phyloP scores from a whole-genome alignment of 1,140 invertebrate genomes.

The Trichogramma pretiosum region DNA sequence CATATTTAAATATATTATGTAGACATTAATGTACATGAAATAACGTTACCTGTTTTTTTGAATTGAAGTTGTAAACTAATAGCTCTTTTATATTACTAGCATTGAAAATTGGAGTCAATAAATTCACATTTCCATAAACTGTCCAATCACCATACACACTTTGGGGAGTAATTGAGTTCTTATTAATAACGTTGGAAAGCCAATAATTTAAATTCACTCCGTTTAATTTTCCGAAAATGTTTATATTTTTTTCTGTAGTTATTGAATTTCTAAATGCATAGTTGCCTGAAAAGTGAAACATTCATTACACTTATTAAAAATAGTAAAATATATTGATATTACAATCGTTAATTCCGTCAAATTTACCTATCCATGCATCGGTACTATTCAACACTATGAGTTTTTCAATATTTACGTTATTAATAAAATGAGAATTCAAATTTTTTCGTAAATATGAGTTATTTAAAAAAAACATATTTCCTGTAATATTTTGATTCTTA shows the following conservation, averaged over 20 bases:
- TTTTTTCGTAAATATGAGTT: conserved; percentile 18
- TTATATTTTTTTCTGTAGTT: too few relatives aligned
- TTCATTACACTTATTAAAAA: too few relatives aligned
- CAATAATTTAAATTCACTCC: conserved; percentile 29
- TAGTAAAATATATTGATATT: too few relatives aligned
- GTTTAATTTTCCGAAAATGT: conserved; percentile 27
- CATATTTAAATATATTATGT: conserved; percentile 4
- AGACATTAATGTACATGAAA: background rate
- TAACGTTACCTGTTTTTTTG: conserved; percentile 25
- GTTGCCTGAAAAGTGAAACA: too few relatives aligned
- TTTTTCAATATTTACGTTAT: conserved; percentile 23
- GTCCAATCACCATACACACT: conserved; percentile 32
- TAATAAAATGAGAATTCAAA: conserved; percentile 26
- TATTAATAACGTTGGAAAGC: conserved; percentile 26
- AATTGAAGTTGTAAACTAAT: too few relatives aligned
- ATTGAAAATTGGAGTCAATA: conserved; percentile 31
- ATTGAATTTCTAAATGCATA: too few relatives aligned
- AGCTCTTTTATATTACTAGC: conserved; percentile 27
- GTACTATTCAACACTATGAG: conserved; percentile 28
- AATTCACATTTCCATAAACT: conserved; percentile 29
- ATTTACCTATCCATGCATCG: too few relatives aligned
- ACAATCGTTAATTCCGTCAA: too few relatives aligned
- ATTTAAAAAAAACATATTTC: conserved; percentile 25
- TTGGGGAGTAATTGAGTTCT: conserved; percentile 20
- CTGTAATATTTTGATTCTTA: conserved; percentile 27